phyloP scores from a whole-genome alignment of 2,888 invertebrate species.

The Cactoblastis cactorum region DNA sequence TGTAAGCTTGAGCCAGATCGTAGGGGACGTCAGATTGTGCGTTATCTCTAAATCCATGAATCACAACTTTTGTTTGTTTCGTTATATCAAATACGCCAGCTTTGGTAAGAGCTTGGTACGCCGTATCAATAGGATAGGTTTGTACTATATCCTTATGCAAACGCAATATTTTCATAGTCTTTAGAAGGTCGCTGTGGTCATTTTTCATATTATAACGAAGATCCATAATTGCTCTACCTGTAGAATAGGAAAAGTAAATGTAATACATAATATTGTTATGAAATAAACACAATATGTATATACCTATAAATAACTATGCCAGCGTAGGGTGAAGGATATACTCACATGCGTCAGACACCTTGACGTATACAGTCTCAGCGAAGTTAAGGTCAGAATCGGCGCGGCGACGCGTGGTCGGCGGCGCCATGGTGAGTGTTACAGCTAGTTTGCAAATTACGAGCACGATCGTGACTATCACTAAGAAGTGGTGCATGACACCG shows the following conservation, averaged over 20 bases:
- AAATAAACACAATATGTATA: background rate
- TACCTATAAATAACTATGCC: too few relatives aligned
- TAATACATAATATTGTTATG: background rate
- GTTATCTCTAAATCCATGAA: slow-evolving; percentile 70
- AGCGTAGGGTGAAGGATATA: slow-evolving; percentile 31
- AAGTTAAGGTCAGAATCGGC: slow-evolving; percentile 49
- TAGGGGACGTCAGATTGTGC: slow-evolving; percentile 63
- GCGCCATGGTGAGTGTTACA: slow-evolving; percentile 26
- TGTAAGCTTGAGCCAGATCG: slow-evolving; percentile 64
- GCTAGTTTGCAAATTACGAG: slow-evolving; percentile 35
- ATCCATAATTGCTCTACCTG: slow-evolving; percentile 72
- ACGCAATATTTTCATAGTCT: slow-evolving; percentile 62
- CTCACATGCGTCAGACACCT: slow-evolving; percentile 70
- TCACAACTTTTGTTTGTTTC: slow-evolving; percentile 67
- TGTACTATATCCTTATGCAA: slow-evolving; percentile 42
- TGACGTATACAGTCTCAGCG: slow-evolving; percentile 62
- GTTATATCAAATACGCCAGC: slow-evolving; percentile 60
- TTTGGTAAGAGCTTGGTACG: slow-evolving; percentile 51
- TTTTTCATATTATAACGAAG: slow-evolving; percentile 51
- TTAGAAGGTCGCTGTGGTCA: slow-evolving; percentile 51
- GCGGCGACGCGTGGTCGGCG: slow-evolving; percentile 21
- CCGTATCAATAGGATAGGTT: slow-evolving; percentile 58
- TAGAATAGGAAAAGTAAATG: slow-evolving; percentile 22
- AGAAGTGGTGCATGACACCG: slow-evolving; percentile 54
- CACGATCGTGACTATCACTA: slow-evolving; percentile 39